Evolutionary conservation across 2,797 vertebrate species (phyloP).

Genomic region (Fistularia tabacaria): DNA sequence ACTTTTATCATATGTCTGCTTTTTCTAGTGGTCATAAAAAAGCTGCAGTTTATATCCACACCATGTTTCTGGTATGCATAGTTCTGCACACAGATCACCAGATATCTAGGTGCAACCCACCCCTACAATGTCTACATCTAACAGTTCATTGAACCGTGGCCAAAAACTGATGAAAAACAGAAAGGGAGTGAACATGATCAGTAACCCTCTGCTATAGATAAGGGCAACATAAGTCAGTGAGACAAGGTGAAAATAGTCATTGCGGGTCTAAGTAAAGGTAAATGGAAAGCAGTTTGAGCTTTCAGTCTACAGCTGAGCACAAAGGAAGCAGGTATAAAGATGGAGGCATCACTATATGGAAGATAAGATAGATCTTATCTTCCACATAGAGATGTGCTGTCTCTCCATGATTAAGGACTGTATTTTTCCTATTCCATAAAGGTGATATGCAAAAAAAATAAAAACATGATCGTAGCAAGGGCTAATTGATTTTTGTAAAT

Average conservation of each 20-base stretch:
- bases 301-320: neutral
- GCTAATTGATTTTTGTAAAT: no score
- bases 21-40: constrained; percentile 15
- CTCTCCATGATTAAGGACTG: no score
- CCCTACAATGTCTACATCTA: neutral
- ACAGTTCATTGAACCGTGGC: constrained; percentile 31
- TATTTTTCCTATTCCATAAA: no score
- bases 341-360: neutral
- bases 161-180: constrained; percentile 53
- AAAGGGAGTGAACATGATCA: constrained; percentile 41
- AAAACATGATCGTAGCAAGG: no score
- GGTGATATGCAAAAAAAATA: no score
- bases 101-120: constrained; percentile 1
- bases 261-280: constrained; percentile 2
- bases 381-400: no score
- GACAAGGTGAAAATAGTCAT: constrained; percentile 3
- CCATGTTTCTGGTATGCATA: constrained; percentile 12
- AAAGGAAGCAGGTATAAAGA: neutral
- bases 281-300: constrained; percentile 3
- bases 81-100: constrained; percentile 13
- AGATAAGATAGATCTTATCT: no score
- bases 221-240: constrained; percentile 25
- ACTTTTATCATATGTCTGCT: no score
- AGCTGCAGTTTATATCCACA: constrained; percentile 30
- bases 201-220: constrained; percentile 17